These are phyloP conservation scores for Drosophila hawaiiensis DNA, from an alignment of 2,888 invertebrate genomes.

Conservation along the genomic window DNA sequence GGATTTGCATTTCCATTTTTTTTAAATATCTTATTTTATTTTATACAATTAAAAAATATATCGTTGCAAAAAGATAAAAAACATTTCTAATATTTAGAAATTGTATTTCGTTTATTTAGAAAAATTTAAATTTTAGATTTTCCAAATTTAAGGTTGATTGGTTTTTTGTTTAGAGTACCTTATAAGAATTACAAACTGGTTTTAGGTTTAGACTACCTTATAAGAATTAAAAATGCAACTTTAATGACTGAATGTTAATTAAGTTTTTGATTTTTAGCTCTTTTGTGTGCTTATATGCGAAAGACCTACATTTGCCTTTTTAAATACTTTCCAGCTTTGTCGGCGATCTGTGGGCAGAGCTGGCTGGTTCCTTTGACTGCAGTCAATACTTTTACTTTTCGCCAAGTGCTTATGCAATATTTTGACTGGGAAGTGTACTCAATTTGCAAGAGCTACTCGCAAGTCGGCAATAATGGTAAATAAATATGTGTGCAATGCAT, in stretches of 20 bases:
- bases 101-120: neutral
- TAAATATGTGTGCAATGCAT: constrained; percentile 65
- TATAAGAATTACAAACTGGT: neutral
- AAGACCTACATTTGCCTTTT: neutral
- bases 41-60: neutral
- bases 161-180: neutral
- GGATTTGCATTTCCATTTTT: too few species aligned
- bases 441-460: constrained; percentile 41
- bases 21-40: neutral
- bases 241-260: neutral
- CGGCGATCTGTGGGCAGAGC: constrained; percentile 28
- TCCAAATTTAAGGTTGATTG: neutral
- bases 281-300: neutral
- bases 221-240: neutral
- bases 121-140: neutral
- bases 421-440: constrained; percentile 58
- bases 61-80: neutral
- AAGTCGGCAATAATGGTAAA: constrained; percentile 37
- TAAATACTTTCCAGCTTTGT: constrained; percentile 11
- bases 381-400: constrained; percentile 68
- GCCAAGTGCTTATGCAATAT: constrained; percentile 66
- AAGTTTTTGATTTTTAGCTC: neutral
- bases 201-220: too few species aligned
- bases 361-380: constrained; percentile 16
- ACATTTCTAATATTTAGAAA: neutral